A percentile compares a stretch with the other conserved stretches of the same genome.
phyloP scores from a whole-genome alignment of 2,113 vertebrate species.

The Chloropsis cyanopogon region DNA sequence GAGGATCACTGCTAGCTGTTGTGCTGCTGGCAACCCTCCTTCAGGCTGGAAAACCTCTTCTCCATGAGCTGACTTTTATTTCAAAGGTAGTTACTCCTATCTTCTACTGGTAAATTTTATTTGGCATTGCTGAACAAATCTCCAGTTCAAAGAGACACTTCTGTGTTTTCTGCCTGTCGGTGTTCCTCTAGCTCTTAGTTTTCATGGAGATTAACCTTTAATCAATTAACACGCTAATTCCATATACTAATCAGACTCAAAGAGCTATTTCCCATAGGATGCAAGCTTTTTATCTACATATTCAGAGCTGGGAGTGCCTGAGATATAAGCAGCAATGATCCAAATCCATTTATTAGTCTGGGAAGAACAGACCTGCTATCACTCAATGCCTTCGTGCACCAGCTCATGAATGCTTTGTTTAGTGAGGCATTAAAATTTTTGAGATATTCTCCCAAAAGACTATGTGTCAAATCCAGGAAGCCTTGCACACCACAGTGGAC shows the following conservation, averaged over 20 bases:
- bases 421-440: neutral
- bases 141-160: neutral
- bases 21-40: neutral
- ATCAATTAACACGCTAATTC: neutral
- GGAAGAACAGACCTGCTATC: neutral
- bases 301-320: neutral
- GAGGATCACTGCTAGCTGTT: neutral
- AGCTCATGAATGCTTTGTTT: neutral
- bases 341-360: neutral
- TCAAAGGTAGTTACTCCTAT: neutral
- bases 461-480: neutral
- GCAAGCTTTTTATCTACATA: neutral
- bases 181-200: neutral
- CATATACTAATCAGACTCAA: neutral
- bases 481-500: neutral
- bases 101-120: neutral
- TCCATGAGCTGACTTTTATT: neutral
- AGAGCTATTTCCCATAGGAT: neutral
- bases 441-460: neutral
- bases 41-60: neutral
- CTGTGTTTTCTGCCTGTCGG: neutral
- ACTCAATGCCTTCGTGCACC: neutral
- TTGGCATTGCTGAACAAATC: neutral
- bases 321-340: neutral
- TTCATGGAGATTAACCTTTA: neutral